Evolutionary conservation across 2,113 vertebrate species (phyloP).

Genomic region (Protobothrops flavoviridis): DNA sequence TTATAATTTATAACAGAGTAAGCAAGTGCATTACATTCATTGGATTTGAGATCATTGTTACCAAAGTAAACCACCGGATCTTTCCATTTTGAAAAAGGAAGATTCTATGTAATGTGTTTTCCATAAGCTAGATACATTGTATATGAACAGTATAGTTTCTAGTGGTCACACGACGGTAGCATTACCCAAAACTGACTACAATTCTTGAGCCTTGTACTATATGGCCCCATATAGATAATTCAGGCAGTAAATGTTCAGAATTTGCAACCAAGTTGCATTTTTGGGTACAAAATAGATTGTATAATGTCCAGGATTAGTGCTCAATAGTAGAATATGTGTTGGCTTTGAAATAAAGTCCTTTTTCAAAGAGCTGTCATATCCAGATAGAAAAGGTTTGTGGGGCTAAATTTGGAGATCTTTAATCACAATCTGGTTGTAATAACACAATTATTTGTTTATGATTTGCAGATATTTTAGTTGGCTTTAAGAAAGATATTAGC

Average conservation of each 20-base stretch:
- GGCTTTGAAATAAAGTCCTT: background rate
- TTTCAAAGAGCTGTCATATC: background rate
- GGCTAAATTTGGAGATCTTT: background rate
- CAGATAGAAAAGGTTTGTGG: background rate
- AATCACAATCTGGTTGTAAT: background rate
- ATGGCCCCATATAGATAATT: background rate
- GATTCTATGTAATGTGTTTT: background rate
- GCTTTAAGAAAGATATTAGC: background rate
- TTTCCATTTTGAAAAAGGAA: background rate
- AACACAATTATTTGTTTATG: background rate
- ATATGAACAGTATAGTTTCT: conserved; percentile 33
- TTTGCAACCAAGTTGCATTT: background rate
- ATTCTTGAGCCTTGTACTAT: background rate
- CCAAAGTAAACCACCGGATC: background rate
- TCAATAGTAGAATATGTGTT: background rate
- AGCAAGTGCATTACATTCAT: background rate
- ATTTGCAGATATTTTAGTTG: background rate
- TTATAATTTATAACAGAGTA: background rate
- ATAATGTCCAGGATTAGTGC: background rate
- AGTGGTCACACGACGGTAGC: background rate
- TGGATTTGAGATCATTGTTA: background rate
- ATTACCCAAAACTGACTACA: background rate
- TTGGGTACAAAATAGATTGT: background rate
- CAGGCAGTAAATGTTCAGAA: background rate
- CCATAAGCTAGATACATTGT: background rate